Base-by-base conservation (phyloP, 2,888 invertebrate species). In the Pasiphila rectangulata region DNA sequence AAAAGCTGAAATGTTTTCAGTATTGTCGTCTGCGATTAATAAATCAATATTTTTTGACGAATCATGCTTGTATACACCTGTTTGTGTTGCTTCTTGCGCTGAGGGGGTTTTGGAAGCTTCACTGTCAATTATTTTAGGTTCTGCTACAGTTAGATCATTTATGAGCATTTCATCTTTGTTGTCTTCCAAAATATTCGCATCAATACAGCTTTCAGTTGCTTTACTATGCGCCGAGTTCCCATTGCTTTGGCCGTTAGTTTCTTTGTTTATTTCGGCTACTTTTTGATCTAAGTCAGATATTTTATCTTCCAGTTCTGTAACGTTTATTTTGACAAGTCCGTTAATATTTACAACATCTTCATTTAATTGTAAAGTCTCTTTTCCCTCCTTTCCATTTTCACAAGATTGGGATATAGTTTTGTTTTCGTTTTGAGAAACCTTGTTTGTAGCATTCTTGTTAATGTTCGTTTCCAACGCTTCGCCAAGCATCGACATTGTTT, bases 401-500 rank as follows among this genome's bases (percentile, higher is more conserved):
- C 10, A 9, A 19, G 16, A 6, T 34, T 25, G 21, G 15, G 16
- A n/a, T 12, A 7, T 1, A 4, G 4, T 15, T 5, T 20, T 12
- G 29, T 56, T 15, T 37, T 32, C 41, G 23, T 2, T 41, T 2
- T 10, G 9, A 36, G 39, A 16, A 20, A 29, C 25, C 10, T 41
- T 49, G 7, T 17, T 15, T 29, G 4, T 6, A 2, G 64, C 54
- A 12, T 69, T 65, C 21, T 61, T 57, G 4, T 68, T 46, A 47
- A 40, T 42, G 20, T n/a, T 36, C 12, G 20, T 29, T n/a, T 24
- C 34, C 16, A 39, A 35, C 10, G 36, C 25, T 9, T 74, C 75
- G 30, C 75, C 69, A 15, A 79, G 49, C 2, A 69, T 63, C 4
- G 83, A 67, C 86, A 87, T 88, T 53, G 75, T 79, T 50, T 56